phyloP scores from a whole-genome alignment of 2,113 vertebrate genomes.

The Alaudala cheleensis region DNA sequence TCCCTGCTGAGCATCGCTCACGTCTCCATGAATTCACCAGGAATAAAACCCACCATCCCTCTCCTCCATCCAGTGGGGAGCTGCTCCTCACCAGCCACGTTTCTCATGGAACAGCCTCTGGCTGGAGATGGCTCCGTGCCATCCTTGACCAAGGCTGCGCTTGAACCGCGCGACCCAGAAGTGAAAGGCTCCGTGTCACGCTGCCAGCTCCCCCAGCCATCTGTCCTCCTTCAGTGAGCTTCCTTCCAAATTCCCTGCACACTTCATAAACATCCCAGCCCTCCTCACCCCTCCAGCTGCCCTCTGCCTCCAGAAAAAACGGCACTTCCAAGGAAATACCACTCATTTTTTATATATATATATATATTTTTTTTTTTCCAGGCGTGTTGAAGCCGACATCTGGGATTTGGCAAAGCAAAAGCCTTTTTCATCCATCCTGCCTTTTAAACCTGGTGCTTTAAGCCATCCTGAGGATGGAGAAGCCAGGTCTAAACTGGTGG shows the following conservation, averaged over 20 bases:
- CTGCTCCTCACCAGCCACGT: neutral
- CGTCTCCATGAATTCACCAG: fast-evolving
- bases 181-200: slow-evolving; percentile 26
- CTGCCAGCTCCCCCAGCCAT: slow-evolving; percentile 45
- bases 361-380: neutral
- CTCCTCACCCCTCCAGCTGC: slow-evolving; percentile 56
- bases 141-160: slow-evolving; percentile 27
- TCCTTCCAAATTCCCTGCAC: slow-evolving; percentile 43
- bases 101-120: neutral
- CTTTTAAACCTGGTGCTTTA: slow-evolving; percentile 1
- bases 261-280: slow-evolving; percentile 64
- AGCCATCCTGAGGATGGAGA: neutral
- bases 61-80: fast-evolving
- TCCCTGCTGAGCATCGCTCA: fast-evolving
- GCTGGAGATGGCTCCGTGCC: slow-evolving; percentile 23
- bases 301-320: slow-evolving; percentile 48
- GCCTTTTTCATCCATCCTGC: neutral
- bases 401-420: neutral
- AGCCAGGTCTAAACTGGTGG: neutral
- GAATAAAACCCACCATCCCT: fast-evolving
- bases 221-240: slow-evolving; percentile 57
- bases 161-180: slow-evolving; percentile 38
- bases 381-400: neutral
- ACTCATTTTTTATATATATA: neutral
- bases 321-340: slow-evolving; percentile 38